Conservation (phyloP, 2,797 vertebrate species). For the Emys orbicularis region DNA sequence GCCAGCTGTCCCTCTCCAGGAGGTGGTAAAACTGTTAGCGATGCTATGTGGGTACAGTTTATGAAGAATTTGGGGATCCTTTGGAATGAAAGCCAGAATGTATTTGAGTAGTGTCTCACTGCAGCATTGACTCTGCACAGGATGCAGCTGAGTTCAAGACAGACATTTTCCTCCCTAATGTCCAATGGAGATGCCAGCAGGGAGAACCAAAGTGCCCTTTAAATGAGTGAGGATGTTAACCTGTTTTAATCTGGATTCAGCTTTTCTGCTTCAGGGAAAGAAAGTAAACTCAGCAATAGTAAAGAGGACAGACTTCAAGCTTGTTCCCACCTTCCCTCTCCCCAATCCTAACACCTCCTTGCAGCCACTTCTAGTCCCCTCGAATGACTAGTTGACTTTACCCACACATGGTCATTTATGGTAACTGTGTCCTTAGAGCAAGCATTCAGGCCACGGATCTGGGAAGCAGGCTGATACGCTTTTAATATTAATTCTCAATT, state of each 20-base stretch:
- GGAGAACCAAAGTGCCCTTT: background rate
- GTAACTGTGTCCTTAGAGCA: background rate
- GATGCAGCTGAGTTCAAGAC: background rate
- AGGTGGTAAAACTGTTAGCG: accelerated
- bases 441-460: background rate
- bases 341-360: background rate
- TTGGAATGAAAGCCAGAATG: background rate
- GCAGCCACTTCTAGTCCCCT: background rate
- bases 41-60: accelerated
- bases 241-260: background rate
- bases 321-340: background rate
- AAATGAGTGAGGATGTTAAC: background rate
- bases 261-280: background rate
- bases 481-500: background rate
- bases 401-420: background rate
- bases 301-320: background rate
- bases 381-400: background rate
- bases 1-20: background rate
- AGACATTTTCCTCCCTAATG: background rate
- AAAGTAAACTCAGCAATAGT: background rate
- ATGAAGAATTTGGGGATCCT: background rate
- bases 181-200: background rate
- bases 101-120: background rate
- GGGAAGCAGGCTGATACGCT: background rate
- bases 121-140: slow-evolving; percentile 26